Evolutionary conservation across 2,797 vertebrate species (phyloP).

Genomic region (Onychomys arenicola): DNA sequence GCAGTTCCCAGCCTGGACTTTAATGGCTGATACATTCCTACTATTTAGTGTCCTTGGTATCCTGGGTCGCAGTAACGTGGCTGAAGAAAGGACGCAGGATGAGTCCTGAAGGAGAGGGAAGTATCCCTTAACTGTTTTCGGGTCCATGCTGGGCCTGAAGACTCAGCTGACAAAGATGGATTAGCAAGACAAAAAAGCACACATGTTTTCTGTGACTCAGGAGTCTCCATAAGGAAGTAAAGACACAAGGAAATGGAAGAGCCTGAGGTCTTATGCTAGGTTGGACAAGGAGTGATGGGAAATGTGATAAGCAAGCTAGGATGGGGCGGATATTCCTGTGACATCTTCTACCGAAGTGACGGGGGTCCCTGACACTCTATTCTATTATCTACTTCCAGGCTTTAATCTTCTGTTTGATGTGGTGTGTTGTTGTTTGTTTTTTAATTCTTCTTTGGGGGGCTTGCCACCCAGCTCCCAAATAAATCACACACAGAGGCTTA

Average conservation of each 20-base stretch:
- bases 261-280: background rate
- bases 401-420: background rate
- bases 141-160: background rate
- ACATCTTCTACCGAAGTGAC: background rate
- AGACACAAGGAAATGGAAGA: background rate
- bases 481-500: too few relatives aligned
- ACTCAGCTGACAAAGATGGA: background rate
- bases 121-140: background rate
- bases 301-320: background rate
- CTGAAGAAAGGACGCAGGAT: background rate
- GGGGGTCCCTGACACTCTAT: background rate
- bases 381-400: background rate
- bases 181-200: too few relatives aligned
- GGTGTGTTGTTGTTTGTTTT: too few relatives aligned
- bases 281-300: background rate
- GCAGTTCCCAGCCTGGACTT: background rate
- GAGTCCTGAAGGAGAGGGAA: background rate
- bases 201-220: background rate
- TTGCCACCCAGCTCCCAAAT: too few relatives aligned
- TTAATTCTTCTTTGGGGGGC: too few relatives aligned
- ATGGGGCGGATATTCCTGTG: background rate
- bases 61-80: too few relatives aligned
- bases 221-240: background rate
- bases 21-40: background rate
- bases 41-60: background rate